Percentiles rank a stretch among this genome's conserved stretches.
Evolutionary conservation across 2,888 invertebrate genomes (phyloP).

Genomic region (Drosophila niveifrons): DNA sequence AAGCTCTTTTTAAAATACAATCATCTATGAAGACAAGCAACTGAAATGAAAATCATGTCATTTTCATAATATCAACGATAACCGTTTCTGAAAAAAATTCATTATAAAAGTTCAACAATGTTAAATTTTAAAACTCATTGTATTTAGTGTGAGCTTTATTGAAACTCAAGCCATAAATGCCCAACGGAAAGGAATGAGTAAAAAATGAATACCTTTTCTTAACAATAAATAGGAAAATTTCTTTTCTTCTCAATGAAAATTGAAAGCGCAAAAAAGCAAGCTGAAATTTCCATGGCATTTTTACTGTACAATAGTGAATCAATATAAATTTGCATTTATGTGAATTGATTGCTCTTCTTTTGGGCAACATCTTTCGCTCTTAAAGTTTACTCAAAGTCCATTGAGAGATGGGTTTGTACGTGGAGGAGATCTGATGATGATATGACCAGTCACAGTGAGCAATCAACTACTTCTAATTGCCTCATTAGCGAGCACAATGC

Average conservation of each 20-base stretch:
- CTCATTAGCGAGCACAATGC: conserved; percentile 49
- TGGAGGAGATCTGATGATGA: background rate
- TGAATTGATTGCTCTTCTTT: conserved; percentile 20
- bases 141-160: background rate
- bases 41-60: too few species aligned
- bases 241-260: background rate
- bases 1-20: too few species aligned
- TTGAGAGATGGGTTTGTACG: background rate
- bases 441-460: conserved; percentile 44
- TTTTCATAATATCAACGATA: too few species aligned
- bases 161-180: background rate
- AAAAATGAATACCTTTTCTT: background rate
- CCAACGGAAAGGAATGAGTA: background rate
- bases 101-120: background rate
- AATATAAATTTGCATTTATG: conserved; percentile 21
- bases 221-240: background rate
- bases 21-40: too few species aligned
- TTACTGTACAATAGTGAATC: background rate
- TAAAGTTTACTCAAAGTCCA: conserved; percentile 8
- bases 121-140: background rate
- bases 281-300: conserved; percentile 6
- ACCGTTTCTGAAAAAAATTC: background rate
- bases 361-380: conserved; percentile 36
- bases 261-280: conserved; percentile 13
- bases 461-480: conserved; percentile 63